Evolutionary conservation across 2,888 invertebrate species (phyloP).

Genomic region (Galeruca laticollis): DNA sequence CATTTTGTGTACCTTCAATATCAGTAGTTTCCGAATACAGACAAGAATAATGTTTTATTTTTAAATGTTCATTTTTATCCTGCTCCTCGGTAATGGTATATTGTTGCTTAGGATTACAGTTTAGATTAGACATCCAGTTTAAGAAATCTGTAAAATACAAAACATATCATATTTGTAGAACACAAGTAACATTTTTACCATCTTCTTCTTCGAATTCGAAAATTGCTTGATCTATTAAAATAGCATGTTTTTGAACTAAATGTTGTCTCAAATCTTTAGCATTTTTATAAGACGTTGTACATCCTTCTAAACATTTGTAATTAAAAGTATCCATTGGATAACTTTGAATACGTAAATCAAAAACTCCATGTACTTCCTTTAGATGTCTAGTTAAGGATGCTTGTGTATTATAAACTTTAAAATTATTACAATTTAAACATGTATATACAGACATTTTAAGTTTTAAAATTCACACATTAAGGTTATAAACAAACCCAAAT

Average conservation of each 20-base stretch:
- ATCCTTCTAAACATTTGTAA: constrained; percentile 12
- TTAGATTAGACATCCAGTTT: constrained; percentile 8
- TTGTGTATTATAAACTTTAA: background rate
- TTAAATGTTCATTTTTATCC: background rate
- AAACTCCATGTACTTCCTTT: constrained; percentile 10
- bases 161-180: background rate
- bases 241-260: background rate
- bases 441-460: background rate
- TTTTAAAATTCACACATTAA: background rate
- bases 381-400: background rate
- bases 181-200: background rate
- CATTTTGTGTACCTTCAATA: background rate
- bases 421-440: background rate
- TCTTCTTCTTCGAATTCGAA: background rate
- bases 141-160: background rate
- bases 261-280: constrained; percentile 13
- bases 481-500: background rate
- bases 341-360: constrained; percentile 10
- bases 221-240: constrained; percentile 1
- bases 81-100: background rate
- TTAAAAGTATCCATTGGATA: background rate
- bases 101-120: background rate
- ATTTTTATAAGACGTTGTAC: background rate
- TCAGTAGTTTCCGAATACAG: background rate
- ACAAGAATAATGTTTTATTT: background rate